Evolutionary conservation across 2,797 vertebrate genomes (phyloP), one percentile per base, ranked within the genome.

Genomic region (Perodicticus potto): DNA sequence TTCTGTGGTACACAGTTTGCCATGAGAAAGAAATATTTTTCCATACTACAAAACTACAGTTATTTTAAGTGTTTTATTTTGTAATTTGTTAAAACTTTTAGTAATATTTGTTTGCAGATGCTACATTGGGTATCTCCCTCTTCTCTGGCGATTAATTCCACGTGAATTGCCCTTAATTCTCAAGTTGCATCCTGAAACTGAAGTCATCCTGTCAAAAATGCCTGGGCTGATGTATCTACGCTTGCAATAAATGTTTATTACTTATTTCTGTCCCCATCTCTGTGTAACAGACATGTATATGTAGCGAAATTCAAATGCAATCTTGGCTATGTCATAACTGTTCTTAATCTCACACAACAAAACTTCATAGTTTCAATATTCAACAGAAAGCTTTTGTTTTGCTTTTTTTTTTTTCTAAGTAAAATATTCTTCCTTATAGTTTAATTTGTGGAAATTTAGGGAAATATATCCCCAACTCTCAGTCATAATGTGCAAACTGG

Each of bases 401-500:
- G 49, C 49, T 4, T 16, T 53, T 53, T 53, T 53, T 53, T 53
- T 49, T 40, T 74, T n/a, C 0, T 67, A 86, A 67, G 9, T 14
- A 65, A 87, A 96, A 77, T 45, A 17, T 55, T 13, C 14, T 61
- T 92, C 73, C 53, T 20, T 87, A 69, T 70, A 23, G 25, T 85
- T 57, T 55, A 57, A 34, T 88, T 86, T 69, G 55, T 89, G 37
- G 5, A 93, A 73, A 1, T 77, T 94, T 78, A 77, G 7, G 7
- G 4, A 92, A 69, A 78, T 63, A 5, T 9, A 34, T 0, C 4
- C 16, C 17, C 6, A 37, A 17, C 27, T 14, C 2, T 37, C 91
- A 94, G 32, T 83, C 96, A 93, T 20, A 97, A 9, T 85, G 13
- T 78, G 53, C 72, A 94, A 97, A 95, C 83, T 87, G 83, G 96